Conservation (phyloP, 2,113 vertebrate genomes). For the Turdus rufiventris region DNA sequence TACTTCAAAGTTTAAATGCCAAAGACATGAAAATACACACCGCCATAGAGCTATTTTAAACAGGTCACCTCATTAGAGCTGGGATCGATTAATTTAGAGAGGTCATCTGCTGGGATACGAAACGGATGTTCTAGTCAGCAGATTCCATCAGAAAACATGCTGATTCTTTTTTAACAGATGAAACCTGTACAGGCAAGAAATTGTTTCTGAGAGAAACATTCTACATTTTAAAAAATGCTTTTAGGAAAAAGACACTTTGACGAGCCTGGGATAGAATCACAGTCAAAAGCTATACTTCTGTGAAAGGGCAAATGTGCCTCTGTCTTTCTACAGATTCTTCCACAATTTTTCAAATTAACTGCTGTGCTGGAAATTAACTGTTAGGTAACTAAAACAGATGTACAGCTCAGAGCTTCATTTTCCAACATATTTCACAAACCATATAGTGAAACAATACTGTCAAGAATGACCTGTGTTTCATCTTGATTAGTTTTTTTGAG, state of each 20-base stretch:
- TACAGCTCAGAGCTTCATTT: not conserved
- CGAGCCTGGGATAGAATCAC: not conserved
- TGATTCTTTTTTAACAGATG: not conserved
- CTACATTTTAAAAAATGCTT: not conserved
- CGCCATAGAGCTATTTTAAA: not conserved
- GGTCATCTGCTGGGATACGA: not conserved
- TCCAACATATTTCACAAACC: not conserved
- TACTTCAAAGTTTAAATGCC: not conserved
- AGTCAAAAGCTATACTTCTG: not conserved
- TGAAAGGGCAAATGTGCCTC: not conserved
- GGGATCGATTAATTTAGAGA: not conserved
- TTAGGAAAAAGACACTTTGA: not conserved
- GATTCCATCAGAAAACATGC: not conserved
- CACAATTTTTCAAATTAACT: not conserved
- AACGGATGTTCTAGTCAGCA: not conserved
- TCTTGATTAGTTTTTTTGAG: not conserved
- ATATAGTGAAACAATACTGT: not conserved
- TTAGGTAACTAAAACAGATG: not conserved
- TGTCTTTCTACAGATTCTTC: not conserved
- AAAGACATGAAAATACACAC: not conserved
- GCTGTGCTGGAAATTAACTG: not conserved
- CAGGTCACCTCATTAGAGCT: not conserved
- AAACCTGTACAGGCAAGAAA: not conserved
- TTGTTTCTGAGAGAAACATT: not conserved
- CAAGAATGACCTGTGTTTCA: not conserved